Conservation (phyloP, 2,888 invertebrate genomes). For the Chironomus tentans region DNA sequence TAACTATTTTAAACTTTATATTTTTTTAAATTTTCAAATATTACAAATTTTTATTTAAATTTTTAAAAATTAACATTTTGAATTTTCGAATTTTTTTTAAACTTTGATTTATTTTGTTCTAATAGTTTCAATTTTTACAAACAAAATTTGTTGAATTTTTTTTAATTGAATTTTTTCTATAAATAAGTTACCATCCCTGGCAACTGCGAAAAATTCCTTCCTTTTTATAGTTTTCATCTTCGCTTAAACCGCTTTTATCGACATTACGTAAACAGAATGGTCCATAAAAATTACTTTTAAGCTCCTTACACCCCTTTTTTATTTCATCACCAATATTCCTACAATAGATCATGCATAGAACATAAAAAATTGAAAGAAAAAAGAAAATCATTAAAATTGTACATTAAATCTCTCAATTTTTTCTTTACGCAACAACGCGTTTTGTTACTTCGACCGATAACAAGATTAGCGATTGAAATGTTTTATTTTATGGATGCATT, state of each 20-base stretch:
- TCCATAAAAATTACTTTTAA: constrained; percentile 14
- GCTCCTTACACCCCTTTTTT: constrained; percentile 17
- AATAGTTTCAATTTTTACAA: no score
- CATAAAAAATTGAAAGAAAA: constrained; percentile 9
- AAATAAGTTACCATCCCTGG: no score
- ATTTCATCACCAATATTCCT: not conserved
- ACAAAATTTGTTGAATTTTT: no score
- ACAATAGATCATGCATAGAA: constrained; percentile 5
- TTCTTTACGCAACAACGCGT: constrained; percentile 11
- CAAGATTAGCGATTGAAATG: constrained; percentile 5
- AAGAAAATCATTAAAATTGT: constrained; percentile 19
- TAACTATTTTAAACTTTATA: no score
- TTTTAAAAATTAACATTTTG: no score
- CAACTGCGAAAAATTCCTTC: no score
- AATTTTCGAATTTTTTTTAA: no score
- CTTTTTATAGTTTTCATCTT: not conserved
- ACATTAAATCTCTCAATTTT: constrained; percentile 17
- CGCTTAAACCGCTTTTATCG: constrained; percentile 19
- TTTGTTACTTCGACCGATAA: constrained; percentile 5
- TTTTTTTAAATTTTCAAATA: no score
- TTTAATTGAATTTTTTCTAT: no score
- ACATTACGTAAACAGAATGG: not conserved
- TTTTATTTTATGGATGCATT: not conserved
- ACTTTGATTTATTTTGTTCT: no score
- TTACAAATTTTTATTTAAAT: no score